Percentiles rank a stretch among this genome's conserved stretches.
These are phyloP conservation scores for Telmatochromis sp. DNA, from an alignment of 2,113 vertebrate species.

Conservation along the genomic window DNA sequence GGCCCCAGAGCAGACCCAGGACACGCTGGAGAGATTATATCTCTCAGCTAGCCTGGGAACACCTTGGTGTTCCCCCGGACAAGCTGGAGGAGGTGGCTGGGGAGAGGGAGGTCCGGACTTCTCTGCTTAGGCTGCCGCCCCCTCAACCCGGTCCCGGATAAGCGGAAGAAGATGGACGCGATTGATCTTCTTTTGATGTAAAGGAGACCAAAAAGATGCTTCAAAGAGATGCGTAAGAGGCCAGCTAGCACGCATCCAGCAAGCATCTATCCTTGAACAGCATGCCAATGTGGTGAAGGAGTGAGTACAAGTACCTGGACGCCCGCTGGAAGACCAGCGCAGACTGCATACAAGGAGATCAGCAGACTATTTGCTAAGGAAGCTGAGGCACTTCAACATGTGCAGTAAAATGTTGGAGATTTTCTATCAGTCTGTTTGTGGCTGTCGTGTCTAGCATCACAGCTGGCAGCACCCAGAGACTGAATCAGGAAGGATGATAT, in stretches of 20 bases:
- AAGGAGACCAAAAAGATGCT: neutral
- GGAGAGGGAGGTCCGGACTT: rapidly evolving
- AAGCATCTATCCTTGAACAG: neutral
- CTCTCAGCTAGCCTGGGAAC: rapidly evolving
- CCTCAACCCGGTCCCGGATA: rapidly evolving
- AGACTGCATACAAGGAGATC: neutral
- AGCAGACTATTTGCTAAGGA: neutral
- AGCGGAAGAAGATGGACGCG: rapidly evolving
- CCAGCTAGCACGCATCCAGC: neutral
- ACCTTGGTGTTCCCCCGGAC: rapidly evolving
- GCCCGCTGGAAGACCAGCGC: neutral
- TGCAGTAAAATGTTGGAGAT: neutral
- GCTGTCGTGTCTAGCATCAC: neutral
- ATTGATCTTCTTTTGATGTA: neutral
- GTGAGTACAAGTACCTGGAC: neutral
- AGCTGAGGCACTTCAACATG: neutral
- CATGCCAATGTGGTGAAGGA: neutral
- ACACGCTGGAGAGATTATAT: rapidly evolving
- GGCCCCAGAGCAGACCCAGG: neutral
- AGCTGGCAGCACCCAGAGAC: neutral
- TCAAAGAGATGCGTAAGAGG: neutral
- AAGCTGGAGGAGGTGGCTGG: neutral
- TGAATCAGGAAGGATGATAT: neutral
- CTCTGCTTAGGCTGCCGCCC: neutral
- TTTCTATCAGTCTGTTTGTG: neutral